Evolutionary conservation across 1,140 invertebrate species (phyloP).

Genomic region (Pseudomyrmex dendroicus): DNA sequence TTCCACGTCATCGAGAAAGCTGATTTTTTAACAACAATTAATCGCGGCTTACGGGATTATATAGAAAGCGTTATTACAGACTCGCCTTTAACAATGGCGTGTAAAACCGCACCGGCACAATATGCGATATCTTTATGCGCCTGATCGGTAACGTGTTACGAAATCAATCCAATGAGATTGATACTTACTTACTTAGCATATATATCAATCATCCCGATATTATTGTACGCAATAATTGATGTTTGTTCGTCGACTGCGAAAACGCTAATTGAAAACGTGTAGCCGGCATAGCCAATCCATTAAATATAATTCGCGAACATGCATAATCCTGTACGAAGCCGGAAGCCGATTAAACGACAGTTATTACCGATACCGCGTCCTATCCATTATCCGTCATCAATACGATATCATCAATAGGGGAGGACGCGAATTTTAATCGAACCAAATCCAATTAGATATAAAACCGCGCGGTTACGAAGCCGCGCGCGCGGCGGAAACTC

Average conservation of each 20-base stretch:
- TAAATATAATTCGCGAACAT: slow-evolving; percentile 54
- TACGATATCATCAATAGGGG: slow-evolving; percentile 30
- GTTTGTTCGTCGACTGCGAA: slow-evolving; percentile 10
- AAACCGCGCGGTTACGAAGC: slow-evolving; percentile 16
- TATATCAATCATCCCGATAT: not conserved
- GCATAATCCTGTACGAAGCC: slow-evolving; percentile 40
- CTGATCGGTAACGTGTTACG: not conserved
- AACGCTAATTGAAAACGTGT: slow-evolving; percentile 52
- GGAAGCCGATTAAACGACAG: slow-evolving; percentile 57
- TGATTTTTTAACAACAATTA: slow-evolving; percentile 12
- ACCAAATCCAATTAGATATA: slow-evolving; percentile 33
- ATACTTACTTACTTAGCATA: not conserved
- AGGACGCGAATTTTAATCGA: slow-evolving; percentile 12
- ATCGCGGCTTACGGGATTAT: slow-evolving; percentile 2
- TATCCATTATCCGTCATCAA: slow-evolving; percentile 55
- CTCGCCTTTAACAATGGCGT: slow-evolving; percentile 11
- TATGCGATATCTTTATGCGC: not conserved
- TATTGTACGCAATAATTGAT: slow-evolving; percentile 13
- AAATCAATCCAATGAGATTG: slow-evolving; percentile 12
- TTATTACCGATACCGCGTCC: slow-evolving; percentile 36
- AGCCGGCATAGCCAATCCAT: slow-evolving; percentile 36
- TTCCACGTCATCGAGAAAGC: slow-evolving; percentile 13
- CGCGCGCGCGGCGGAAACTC: not conserved
- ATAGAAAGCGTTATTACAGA: not conserved
- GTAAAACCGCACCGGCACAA: not conserved